Base-by-base conservation (phyloP, 1,140 invertebrate species). In the Sinella curviseta region DNA sequence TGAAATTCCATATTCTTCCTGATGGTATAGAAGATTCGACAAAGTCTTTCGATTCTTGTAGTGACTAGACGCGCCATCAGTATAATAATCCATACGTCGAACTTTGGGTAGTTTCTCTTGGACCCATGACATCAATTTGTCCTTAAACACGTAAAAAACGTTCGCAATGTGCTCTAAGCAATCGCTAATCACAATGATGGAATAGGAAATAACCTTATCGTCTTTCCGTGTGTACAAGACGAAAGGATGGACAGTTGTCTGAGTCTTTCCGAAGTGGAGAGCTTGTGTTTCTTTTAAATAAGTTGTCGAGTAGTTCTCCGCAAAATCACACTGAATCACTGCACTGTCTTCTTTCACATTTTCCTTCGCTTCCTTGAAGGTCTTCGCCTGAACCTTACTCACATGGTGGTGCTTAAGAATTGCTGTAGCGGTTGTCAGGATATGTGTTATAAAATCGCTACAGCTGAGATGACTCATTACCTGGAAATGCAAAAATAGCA, bases 201-300 rank as follows among this genome's bases (percentile, higher is more conserved):
- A 57, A 20, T 31, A 39, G 0, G 36, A 34, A 17, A 48, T 36
- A 0, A 80, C 17, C 20, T 82, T 77, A 4, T 67, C 48, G 0
- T 26, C 76, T 16, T 73, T 74, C 48, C 36, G 80, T 26, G 26
- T 14, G 24, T 81, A 77, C 77, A 57, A 16, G 16, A 70, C 79
- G 80, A 83, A 84, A 0, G 82, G 80, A 78, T 85, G 83, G 24
- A 85, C 35, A 57, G 84, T 85, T 16, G 77, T 80, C 65, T 85
- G 81, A 0, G 31, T 16, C 67, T 81, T 84, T 12, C 26, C 28
- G 83, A 78, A 85, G 76, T 84, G 81, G 24, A 70, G 48, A 8
- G 33, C 65, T 65, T 83, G 84, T 35, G 77, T 65, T 77, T 76
- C 83, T 74, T 83, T 79, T 77, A 81, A 83, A 65, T 82, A 20